Percentiles rank a stretch among this genome's conserved stretches.
Conservation (phyloP, 2,888 invertebrate species). For the Rotaria magnacalcarata region DNA sequence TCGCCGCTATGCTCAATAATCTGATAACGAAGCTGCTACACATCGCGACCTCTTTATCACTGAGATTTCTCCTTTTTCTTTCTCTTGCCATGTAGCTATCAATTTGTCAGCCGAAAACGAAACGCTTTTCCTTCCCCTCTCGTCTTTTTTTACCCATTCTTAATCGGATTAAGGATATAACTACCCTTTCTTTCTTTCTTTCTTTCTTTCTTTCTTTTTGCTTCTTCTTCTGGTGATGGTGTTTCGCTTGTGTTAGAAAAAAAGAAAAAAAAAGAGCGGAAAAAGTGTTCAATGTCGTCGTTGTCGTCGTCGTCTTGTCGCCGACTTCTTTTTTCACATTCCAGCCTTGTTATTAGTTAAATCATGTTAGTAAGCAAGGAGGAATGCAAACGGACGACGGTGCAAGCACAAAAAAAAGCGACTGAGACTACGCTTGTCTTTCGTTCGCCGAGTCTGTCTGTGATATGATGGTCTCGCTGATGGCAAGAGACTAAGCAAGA, state of each 20-base stretch:
- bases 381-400: background rate
- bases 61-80: background rate
- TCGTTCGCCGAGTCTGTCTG: background rate
- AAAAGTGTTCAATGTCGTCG: background rate
- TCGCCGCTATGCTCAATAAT: background rate
- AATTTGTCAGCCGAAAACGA: constrained; percentile 4
- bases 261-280: background rate
- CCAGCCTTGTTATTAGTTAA: background rate
- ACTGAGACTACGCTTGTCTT: background rate
- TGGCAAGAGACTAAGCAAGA: background rate
- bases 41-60: background rate
- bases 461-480: background rate
- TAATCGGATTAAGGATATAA: constrained; percentile 9
- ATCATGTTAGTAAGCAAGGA: constrained; percentile 16
- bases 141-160: background rate
- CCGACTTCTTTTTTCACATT: background rate
- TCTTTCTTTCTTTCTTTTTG: background rate
- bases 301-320: background rate
- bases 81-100: background rate
- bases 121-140: background rate
- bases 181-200: background rate
- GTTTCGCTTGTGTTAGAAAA: background rate
- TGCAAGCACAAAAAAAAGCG: background rate
- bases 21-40: background rate
- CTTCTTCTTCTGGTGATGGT: background rate